Conservation (phyloP, 2,888 invertebrate species). For the Seira musarum region DNA sequence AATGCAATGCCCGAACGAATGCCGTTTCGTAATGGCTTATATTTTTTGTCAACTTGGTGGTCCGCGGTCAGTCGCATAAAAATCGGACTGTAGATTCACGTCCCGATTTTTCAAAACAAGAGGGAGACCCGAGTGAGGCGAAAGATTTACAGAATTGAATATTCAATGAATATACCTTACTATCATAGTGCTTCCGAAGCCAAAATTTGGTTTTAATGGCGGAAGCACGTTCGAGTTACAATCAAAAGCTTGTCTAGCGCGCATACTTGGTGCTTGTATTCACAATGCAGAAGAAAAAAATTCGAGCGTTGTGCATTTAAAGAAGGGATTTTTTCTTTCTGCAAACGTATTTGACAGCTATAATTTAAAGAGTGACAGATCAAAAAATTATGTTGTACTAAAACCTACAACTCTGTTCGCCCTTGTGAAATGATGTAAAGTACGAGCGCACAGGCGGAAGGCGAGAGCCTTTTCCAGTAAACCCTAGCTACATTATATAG, state of each 20-base stretch:
- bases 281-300: not conserved
- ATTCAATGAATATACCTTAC: conserved; percentile 3
- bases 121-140: not conserved
- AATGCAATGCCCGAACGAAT: not conserved
- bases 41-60: not conserved
- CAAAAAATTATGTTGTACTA: conserved; percentile 29
- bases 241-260: not conserved
- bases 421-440: not conserved
- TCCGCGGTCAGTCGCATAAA: not conserved
- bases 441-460: not conserved
- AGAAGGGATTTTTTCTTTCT: conserved; percentile 20
- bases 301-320: not conserved
- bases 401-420: not conserved
- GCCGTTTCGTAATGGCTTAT: conserved; percentile 1
- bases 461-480: no score
- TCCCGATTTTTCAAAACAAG: not conserved
- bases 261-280: not conserved
- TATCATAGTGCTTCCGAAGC: not conserved
- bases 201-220: not conserved
- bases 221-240: not conserved
- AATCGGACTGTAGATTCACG: not conserved
- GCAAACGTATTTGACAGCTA: conserved; percentile 26
- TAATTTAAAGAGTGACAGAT: conserved; percentile 49
- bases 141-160: conserved; percentile 6
- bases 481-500: no score